Evolutionary conservation across 2,888 invertebrate species (phyloP).

Genomic region (Pterobdella sp.): DNA sequence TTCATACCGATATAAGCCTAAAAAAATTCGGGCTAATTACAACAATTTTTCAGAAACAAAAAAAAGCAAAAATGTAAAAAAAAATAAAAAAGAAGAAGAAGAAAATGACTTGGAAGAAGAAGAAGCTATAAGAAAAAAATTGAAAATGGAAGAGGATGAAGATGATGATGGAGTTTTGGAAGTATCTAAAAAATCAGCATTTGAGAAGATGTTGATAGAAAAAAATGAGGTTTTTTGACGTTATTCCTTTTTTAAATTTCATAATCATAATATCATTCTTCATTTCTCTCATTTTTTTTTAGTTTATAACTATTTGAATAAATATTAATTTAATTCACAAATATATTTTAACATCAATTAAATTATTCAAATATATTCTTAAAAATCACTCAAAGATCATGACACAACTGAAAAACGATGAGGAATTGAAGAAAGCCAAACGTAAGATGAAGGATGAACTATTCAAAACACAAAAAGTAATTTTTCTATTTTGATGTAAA

Average conservation of each 20-base stretch:
- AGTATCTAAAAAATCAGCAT: not conserved
- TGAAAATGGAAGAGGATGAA: not conserved
- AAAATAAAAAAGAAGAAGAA: not conserved
- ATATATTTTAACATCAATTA: not conserved
- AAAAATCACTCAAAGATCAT: not conserved
- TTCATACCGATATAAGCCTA: too few species aligned
- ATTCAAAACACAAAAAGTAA: constrained; percentile 23
- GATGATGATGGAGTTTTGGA: constrained; percentile 9
- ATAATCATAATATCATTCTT: not conserved
- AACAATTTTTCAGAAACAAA: too few species aligned
- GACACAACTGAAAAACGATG: not conserved
- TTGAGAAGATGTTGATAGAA: constrained; percentile 4
- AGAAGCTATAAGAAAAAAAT: not conserved
- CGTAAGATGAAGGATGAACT: constrained; percentile 20
- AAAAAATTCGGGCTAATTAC: too few species aligned
- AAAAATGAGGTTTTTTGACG: not conserved
- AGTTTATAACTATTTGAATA: not conserved
- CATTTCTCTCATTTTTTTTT: not conserved
- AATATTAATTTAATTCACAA: not conserved
- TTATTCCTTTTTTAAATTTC: not conserved
- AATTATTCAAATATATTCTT: not conserved
- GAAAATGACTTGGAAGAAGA: not conserved
- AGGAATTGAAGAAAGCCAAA: constrained; percentile 9
- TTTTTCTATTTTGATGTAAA: too few species aligned
- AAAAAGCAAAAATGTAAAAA: not conserved